phyloP scores from a whole-genome alignment of 2,888 invertebrate species.

The Tetramorium bicarinatum region DNA sequence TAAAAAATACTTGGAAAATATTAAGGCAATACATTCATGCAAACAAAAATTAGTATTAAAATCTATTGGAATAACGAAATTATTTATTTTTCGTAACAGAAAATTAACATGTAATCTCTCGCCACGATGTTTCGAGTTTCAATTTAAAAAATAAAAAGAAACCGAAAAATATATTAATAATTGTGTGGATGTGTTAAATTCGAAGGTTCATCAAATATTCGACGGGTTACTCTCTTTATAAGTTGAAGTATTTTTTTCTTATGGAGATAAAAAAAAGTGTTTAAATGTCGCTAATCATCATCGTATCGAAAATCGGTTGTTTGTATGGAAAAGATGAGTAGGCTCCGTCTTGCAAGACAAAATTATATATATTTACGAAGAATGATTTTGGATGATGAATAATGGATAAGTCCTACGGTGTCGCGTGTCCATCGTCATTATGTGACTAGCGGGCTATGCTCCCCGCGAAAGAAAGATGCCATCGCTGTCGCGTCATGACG shows the following conservation, averaged over 20 bases:
- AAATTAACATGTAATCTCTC: not conserved
- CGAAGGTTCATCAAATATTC: not conserved
- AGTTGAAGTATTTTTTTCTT: not conserved
- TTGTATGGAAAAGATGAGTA: conserved; percentile 25
- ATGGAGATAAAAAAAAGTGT: not conserved
- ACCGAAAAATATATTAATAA: not conserved
- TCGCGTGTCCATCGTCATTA: conserved; percentile 86
- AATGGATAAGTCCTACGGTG: conserved; percentile 83
- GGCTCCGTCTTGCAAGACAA: conserved; percentile 40
- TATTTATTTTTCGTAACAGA: too few species aligned
- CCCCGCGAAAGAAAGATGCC: conserved; percentile 54
- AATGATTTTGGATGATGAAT: conserved; percentile 83
- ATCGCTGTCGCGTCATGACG: conserved; percentile 65
- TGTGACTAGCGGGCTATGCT: conserved; percentile 57
- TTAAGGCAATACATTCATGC: not conserved
- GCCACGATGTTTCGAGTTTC: not conserved
- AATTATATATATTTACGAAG: conserved; percentile 80
- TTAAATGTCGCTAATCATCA: conserved; percentile 41
- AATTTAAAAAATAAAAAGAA: not conserved
- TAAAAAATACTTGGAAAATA: not conserved
- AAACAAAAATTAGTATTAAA: not conserved
- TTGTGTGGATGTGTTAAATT: not conserved
- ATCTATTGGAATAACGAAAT: too few species aligned
- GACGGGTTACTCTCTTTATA: conserved; percentile 4
- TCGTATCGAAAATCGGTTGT: not conserved